Evolutionary conservation across 2,113 vertebrate species (phyloP).

Genomic region (Paradoxurus hermaphroditus): DNA sequence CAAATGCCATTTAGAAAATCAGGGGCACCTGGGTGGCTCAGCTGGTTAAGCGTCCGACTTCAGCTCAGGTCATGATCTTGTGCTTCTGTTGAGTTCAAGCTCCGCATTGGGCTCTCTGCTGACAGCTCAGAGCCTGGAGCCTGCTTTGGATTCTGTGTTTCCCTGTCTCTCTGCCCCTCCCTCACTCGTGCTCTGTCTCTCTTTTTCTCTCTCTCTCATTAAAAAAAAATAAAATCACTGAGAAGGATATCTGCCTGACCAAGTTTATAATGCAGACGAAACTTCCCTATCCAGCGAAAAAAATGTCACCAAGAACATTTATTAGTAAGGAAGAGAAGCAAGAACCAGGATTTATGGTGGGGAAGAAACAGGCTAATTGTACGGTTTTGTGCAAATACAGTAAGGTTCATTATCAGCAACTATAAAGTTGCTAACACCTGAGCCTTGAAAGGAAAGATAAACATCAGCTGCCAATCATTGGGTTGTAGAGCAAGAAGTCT

Average conservation of each 20-base stretch:
- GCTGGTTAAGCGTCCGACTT: too few relatives aligned
- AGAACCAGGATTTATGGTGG: not conserved
- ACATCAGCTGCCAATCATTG: not conserved
- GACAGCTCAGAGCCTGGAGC: too few relatives aligned
- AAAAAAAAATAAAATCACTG: not conserved
- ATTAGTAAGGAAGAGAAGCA: not conserved
- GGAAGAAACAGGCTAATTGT: not conserved
- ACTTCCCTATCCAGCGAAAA: not conserved
- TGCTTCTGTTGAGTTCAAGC: too few relatives aligned
- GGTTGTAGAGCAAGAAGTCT: not conserved
- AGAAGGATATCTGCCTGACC: not conserved
- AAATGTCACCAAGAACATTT: not conserved
- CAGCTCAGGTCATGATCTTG: too few relatives aligned
- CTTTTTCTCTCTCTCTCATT: too few relatives aligned
- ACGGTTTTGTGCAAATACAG: not conserved
- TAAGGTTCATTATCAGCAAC: not conserved
- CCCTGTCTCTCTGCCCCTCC: too few relatives aligned
- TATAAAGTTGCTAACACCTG: not conserved
- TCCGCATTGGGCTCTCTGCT: too few relatives aligned
- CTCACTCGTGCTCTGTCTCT: too few relatives aligned
- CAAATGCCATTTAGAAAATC: not conserved
- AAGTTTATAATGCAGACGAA: not conserved
- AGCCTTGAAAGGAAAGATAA: not conserved
- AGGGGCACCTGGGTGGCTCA: too few relatives aligned
- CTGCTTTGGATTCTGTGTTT: too few relatives aligned